Conservation (phyloP, 2,888 invertebrate genomes). For the Volucella inflata region DNA sequence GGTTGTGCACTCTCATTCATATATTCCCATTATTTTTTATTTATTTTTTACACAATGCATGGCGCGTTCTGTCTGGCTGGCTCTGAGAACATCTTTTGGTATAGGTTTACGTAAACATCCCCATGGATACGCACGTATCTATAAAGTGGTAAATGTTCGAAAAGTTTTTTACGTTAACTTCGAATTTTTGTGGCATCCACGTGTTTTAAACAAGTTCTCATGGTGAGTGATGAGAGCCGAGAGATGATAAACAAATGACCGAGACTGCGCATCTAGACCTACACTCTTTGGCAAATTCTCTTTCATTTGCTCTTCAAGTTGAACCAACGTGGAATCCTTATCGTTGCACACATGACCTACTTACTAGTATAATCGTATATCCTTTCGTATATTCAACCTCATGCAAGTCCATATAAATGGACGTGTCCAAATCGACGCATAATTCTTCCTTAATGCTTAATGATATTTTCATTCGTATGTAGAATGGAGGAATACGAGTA, state of each 20-base stretch:
- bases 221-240: not conserved
- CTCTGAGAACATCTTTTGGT: conserved; percentile 13
- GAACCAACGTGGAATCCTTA: not conserved
- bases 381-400: conserved; percentile 12
- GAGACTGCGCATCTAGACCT: conserved; percentile 33
- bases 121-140: conserved; percentile 1
- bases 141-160: conserved; percentile 38
- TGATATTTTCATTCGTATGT: conserved; percentile 77
- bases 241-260: conserved; percentile 47
- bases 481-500: not conserved
- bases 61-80: conserved; percentile 50
- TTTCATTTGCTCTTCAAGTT: conserved; percentile 24
- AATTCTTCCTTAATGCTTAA: conserved; percentile 79
- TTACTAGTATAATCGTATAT: not conserved
- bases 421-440: conserved; percentile 69
- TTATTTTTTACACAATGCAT: conserved; percentile 24
- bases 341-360: conserved; percentile 52
- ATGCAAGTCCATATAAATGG: conserved; percentile 27
- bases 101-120: conserved; percentile 16
- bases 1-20: conserved; percentile 32
- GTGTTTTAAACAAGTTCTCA: conserved; percentile 32
- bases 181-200: conserved; percentile 45
- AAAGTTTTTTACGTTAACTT: conserved; percentile 41
- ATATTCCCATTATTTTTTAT: not conserved
- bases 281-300: not conserved